A percentile compares a stretch with the other conserved stretches of the same genome.
Evolutionary conservation across 2,888 invertebrate genomes (phyloP).

Genomic region (Tetranychus piercei): DNA sequence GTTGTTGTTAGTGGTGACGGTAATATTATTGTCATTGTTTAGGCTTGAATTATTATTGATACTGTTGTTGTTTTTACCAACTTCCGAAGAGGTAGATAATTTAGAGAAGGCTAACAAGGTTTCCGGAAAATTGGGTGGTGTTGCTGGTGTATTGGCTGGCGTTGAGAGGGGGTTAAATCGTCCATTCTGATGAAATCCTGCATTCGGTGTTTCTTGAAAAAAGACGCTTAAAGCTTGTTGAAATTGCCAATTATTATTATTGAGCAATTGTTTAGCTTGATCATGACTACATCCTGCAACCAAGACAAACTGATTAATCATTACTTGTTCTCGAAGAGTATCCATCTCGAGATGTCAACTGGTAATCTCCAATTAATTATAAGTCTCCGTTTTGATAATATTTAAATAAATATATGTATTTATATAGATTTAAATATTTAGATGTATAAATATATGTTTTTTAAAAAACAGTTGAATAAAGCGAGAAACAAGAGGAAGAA

Average conservation of each 20-base stretch:
- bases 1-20: not conserved
- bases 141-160: conserved; percentile 81
- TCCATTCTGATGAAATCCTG: not conserved
- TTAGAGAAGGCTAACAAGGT: conserved; percentile 70
- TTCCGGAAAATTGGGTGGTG: conserved; percentile 82
- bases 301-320: conserved; percentile 85
- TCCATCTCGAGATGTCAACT: conserved; percentile 15
- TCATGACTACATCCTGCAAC: conserved; percentile 80
- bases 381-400: too few species aligned
- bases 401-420: too few species aligned
- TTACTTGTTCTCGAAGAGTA: conserved; percentile 66
- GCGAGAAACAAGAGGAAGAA: too few species aligned
- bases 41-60: not conserved
- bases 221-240: conserved; percentile 85
- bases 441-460: too few species aligned
- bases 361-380: too few species aligned
- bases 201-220: conserved; percentile 54
- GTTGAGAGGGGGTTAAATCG: conserved; percentile 35
- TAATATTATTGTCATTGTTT: not conserved
- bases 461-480: too few species aligned
- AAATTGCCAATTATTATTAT: conserved; percentile 80
- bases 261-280: conserved; percentile 76
- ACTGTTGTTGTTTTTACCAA: not conserved
- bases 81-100: conserved; percentile 33
- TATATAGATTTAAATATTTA: too few species aligned